Evolutionary conservation across 2,888 invertebrate species (phyloP), one percentile per base, ranked within the genome.

Genomic region (Himalopsyche anomala): DNA sequence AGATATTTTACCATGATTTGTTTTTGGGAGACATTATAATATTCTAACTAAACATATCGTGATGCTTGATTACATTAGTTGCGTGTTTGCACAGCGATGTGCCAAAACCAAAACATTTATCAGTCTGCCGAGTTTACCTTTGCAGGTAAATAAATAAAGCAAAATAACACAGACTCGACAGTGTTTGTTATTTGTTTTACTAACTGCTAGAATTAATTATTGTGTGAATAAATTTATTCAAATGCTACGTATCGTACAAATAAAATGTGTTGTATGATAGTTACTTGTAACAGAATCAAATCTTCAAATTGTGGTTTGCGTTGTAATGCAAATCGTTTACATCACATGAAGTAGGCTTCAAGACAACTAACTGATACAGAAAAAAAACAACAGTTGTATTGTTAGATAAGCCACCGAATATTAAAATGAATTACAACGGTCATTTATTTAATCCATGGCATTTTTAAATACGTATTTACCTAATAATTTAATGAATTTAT

Each of bases 121-220:
- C 62, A 62, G 62, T 62, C 62, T 62, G 62, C 6, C 19, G 62
- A n/a, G 19, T 62, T 28, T 62, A 62, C 62, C 19, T 28, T 62
- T 9, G 62, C 19, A 62, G 62, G 62, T 62, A 62, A 62, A 62
- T 62, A 62, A 62, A 62, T 62, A 62, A n/a, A 62, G 62, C n/a
- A 28, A 62, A 62, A 62, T 19, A 62, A 62, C 62, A 62, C 62
- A 62, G 19, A 62, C 62, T 19, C 51, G 28, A 19, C 62, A 19
- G 15, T 62, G 62, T 19, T 62, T 62, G 62, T 19, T 62, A 19
- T 62, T 2, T 62, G 62, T 62, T 62, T 62, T 19, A 62, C 62
- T 19, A 62, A 62, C 62, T 62, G 62, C 62, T 62, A 19, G 62
- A 62, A 62, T 62, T 62, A 62, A 62, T 62, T 62, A 62, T 19